Evolutionary conservation across 1,140 invertebrate species (phyloP).

Genomic region (Pseudomyrmex gracilis): DNA sequence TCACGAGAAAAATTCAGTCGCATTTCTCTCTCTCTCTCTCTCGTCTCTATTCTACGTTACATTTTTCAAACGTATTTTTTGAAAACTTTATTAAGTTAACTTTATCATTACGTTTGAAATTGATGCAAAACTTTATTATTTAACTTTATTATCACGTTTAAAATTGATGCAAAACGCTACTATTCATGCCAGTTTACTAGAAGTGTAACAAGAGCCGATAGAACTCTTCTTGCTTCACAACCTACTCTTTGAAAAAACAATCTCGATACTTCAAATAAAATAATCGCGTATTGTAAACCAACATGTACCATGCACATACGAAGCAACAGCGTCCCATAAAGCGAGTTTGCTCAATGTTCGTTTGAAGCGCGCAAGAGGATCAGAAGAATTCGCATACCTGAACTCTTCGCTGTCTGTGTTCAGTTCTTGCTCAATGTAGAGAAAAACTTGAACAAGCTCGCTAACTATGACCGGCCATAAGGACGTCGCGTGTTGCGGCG

Average conservation of each 20-base stretch:
- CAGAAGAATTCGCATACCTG: slow-evolving; percentile 86
- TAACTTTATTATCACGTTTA: neutral
- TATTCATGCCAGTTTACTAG: neutral
- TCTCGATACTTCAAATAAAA: neutral
- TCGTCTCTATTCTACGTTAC: neutral
- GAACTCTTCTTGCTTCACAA: neutral
- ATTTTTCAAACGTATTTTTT: neutral
- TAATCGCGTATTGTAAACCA: slow-evolving; percentile 37
- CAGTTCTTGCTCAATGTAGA: slow-evolving; percentile 96
- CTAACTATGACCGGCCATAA: slow-evolving; percentile 98
- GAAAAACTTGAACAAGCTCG: slow-evolving; percentile 96
- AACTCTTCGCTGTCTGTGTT: slow-evolving; percentile 92
- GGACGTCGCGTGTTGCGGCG: slow-evolving; percentile 94
- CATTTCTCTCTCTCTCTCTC: neutral
- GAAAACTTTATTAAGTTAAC: slow-evolving; percentile 7
- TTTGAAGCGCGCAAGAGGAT: neutral
- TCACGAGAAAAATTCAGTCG: neutral
- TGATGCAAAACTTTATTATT: neutral
- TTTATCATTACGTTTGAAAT: neutral
- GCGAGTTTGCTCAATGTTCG: slow-evolving; percentile 23
- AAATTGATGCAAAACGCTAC: neutral
- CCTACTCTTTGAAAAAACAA: neutral
- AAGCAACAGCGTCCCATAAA: slow-evolving; percentile 66
- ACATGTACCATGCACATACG: slow-evolving; percentile 58
- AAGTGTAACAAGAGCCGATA: neutral